phyloP scores from a whole-genome alignment of 1,140 invertebrate genomes.

The Vanessa tameamea region DNA sequence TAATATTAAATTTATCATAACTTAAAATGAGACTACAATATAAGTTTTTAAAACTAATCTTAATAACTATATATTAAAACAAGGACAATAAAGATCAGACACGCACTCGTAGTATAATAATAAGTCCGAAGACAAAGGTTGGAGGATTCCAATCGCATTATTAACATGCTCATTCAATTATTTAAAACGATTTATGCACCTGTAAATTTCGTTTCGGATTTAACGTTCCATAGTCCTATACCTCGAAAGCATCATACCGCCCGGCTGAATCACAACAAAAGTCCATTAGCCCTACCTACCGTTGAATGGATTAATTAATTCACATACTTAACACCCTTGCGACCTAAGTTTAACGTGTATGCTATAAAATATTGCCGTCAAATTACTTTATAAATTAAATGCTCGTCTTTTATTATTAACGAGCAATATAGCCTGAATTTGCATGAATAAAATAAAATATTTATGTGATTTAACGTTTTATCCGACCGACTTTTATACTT shows the following conservation, averaged over 20 bases:
- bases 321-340: constrained; percentile 38
- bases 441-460: no score
- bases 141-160: background rate
- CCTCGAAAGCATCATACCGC: background rate
- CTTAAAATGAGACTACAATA: no score
- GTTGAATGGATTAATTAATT: constrained; percentile 58
- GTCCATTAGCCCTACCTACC: constrained; percentile 53
- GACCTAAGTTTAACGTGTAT: background rate
- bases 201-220: constrained; percentile 5
- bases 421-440: no score
- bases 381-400: constrained; percentile 1
- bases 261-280: constrained; percentile 56
- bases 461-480: no score
- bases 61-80: background rate
- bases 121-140: background rate
- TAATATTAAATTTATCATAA: no score
- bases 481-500: no score
- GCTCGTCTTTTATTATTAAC: no score
- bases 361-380: background rate
- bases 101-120: no score
- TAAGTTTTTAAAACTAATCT: no score
- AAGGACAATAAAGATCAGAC: background rate
- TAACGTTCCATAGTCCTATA: background rate
- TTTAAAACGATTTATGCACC: constrained; percentile 7
- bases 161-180: constrained; percentile 2